Percentiles rank a stretch among this genome's conserved stretches.
Evolutionary conservation across 2,888 invertebrate genomes (phyloP).

Genomic region (Habrosyne pyritoides): DNA sequence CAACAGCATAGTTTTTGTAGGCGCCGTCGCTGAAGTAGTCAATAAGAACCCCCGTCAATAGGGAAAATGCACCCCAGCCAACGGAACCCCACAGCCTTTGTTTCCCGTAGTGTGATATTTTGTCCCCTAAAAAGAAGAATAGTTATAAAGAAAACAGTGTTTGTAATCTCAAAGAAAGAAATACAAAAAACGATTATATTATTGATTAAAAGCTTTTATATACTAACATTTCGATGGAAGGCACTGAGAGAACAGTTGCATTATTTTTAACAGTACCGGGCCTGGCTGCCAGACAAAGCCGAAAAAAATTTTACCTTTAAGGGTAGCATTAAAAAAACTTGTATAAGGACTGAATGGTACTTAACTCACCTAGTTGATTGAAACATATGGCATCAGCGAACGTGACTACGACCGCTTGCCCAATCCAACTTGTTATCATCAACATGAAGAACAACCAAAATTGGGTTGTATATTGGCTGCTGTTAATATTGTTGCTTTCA

Average conservation of each 20-base stretch:
- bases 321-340: no score
- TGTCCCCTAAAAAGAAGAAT: constrained; percentile 81
- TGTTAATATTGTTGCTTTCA: constrained; percentile 56
- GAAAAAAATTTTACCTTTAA: no score
- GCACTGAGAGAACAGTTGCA: no score
- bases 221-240: no score
- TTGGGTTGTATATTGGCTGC: constrained; percentile 77
- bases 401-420: constrained; percentile 93
- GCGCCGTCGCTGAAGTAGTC: constrained; percentile 88
- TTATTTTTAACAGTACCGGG: no score
- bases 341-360: no score
- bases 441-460: constrained; percentile 92
- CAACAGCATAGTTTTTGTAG: constrained; percentile 90
- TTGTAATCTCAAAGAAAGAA: no score
- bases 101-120: constrained; percentile 90
- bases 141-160: no score
- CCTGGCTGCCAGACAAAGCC: no score
- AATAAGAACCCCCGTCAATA: constrained; percentile 90
- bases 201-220: background rate
- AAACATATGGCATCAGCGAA: constrained; percentile 96
- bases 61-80: constrained; percentile 92
- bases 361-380: constrained; percentile 87
- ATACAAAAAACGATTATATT: background rate
- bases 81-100: constrained; percentile 95
- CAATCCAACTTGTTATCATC: constrained; percentile 91